These are phyloP conservation scores for Nothura maculosa DNA, from an alignment of 2,797 vertebrate species.

Conservation along the genomic window DNA sequence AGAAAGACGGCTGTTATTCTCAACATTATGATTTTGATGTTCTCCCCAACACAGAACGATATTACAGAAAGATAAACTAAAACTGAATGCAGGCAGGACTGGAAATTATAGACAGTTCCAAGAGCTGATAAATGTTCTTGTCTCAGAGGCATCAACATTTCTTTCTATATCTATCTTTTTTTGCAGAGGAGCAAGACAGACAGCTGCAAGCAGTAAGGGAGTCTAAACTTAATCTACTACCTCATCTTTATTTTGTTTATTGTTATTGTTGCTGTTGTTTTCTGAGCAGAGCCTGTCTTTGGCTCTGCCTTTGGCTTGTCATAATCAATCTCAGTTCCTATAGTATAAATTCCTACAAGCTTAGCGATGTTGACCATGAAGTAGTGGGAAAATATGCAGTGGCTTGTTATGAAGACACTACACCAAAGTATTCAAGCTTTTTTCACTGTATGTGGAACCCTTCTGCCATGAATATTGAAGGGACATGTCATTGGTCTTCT, in stretches of 20 bases:
- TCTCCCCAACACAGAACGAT: background rate
- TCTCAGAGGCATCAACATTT: constrained; percentile 17
- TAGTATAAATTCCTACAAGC: background rate
- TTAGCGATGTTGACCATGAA: background rate
- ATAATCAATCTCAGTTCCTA: background rate
- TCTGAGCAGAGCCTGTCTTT: background rate
- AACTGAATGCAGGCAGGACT: background rate
- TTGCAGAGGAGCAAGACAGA: background rate
- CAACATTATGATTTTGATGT: background rate
- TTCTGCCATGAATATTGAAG: background rate
- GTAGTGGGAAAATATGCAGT: background rate
- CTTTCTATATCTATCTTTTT: background rate
- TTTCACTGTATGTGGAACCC: background rate
- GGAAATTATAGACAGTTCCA: background rate
- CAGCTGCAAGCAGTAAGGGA: background rate
- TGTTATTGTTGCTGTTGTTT: background rate
- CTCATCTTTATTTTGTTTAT: background rate
- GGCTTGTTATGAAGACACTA: background rate
- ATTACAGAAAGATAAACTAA: background rate
- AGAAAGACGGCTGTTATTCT: constrained; percentile 11
- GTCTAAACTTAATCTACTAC: constrained; percentile 16
- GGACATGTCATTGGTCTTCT: background rate
- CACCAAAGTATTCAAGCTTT: background rate
- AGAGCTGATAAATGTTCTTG: background rate
- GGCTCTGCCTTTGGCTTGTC: background rate